Evolutionary conservation across 2,797 vertebrate genomes (phyloP).

Genomic region (Hipposideros larvatus): DNA sequence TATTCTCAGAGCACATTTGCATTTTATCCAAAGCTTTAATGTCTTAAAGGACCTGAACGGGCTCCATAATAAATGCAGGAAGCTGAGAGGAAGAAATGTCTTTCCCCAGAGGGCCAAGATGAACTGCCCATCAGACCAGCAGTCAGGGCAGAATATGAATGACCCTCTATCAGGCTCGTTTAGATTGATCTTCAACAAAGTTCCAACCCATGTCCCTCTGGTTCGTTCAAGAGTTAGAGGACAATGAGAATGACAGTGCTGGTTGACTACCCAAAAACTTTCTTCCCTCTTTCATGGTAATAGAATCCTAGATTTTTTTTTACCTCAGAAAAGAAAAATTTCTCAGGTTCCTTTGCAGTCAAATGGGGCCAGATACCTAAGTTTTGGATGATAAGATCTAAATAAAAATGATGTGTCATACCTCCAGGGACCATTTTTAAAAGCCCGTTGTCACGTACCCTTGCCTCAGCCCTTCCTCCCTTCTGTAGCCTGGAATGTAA

Average conservation of each 20-base stretch:
- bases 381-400: background rate
- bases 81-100: background rate
- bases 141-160: background rate
- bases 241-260: background rate
- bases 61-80: background rate
- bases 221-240: background rate
- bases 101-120: background rate
- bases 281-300: background rate
- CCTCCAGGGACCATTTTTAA: background rate
- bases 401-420: background rate
- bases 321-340: background rate
- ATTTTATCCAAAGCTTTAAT: constrained; percentile 42
- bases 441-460: background rate
- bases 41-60: background rate
- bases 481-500: background rate
- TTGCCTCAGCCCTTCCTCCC: background rate
- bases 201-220: background rate
- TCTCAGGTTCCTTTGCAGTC: background rate
- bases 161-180: background rate
- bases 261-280: background rate
- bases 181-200: background rate
- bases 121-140: background rate
- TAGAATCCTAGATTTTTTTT: background rate
- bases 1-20: background rate
- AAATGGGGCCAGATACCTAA: background rate